Evolutionary conservation across 2,888 invertebrate species (phyloP).

Genomic region (Koerneria pararmatus): DNA sequence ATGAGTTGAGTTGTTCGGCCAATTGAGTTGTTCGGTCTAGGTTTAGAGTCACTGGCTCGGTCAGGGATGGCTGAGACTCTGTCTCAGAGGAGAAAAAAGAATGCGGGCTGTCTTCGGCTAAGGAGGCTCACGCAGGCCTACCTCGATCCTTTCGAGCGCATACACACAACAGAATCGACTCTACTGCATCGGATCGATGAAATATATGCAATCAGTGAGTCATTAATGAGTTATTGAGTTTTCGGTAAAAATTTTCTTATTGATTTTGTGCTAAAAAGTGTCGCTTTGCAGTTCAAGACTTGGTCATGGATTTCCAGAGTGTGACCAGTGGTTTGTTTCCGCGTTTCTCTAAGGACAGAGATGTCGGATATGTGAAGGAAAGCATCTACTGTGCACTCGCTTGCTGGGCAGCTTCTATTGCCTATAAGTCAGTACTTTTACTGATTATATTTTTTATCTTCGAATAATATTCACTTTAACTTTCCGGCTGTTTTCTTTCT

Average conservation of each 20-base stretch:
- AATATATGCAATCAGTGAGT: slow-evolving; percentile 35
- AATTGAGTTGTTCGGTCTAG: no score
- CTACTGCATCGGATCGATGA: slow-evolving; percentile 35
- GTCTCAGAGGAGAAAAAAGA: slow-evolving; percentile 6
- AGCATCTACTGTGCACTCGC: slow-evolving; percentile 94
- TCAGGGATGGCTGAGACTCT: slow-evolving; percentile 18
- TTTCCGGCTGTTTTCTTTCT: slow-evolving; percentile 11
- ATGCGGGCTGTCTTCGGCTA: slow-evolving; percentile 20
- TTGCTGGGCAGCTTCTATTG: slow-evolving; percentile 92
- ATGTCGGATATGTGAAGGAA: slow-evolving; percentile 81
- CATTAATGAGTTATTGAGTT: neutral
- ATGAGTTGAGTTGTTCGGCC: no score
- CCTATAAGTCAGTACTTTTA: slow-evolving; percentile 73
- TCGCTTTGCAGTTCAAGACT: slow-evolving; percentile 34
- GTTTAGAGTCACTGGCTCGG: no score
- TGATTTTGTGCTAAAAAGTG: no score
- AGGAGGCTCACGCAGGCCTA: slow-evolving; percentile 46
- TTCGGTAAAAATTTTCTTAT: slow-evolving; percentile 15
- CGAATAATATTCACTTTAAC: neutral
- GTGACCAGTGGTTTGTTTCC: slow-evolving; percentile 58
- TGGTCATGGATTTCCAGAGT: slow-evolving; percentile 52
- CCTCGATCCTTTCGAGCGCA: slow-evolving; percentile 42
- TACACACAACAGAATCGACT: slow-evolving; percentile 27
- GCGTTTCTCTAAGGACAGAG: slow-evolving; percentile 72
- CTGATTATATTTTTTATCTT: neutral